Base-by-base conservation (phyloP, 2,888 invertebrate species). In the Drosophila vallismaia region DNA sequence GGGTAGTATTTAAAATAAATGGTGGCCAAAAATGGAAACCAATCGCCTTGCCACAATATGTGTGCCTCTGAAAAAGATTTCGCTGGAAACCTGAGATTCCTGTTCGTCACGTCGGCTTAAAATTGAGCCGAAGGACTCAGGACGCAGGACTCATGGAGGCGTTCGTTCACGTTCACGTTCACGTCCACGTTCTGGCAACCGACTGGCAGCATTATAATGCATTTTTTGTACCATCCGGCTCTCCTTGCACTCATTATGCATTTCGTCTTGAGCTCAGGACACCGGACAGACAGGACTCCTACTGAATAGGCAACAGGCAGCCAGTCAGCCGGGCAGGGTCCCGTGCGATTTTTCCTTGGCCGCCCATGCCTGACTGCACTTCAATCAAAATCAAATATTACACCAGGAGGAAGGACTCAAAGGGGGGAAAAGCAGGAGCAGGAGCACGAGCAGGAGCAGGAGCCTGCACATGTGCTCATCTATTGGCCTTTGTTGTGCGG, bases 311-410 rank as follows among this genome's bases (percentile, higher is more conserved):
- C 80, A 80, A 85, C 86, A 85, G 80, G 80, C 82, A 66, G 50
- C 8, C 10, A 10, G 10, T 10, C 33, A n/a, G 10, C 10, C 10
- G 19, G 58, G 24, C 10, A 38, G 44, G 50, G 46, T 52, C 46
- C 40, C 48, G 60, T 72, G 75, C 71, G 56, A 80, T 79, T 83
- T 83, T 79, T 77, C 42, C 64, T 67, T 62, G 71, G 58, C 80
- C 77, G 57, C 79, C 83, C 64, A 64, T 77, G 81, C 83, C 83
- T 75, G 73, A 73, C 77, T 81, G 80, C 86, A 86, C 83, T 81
- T 81, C 86, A 81, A 81, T 81, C 81, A 81, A 81, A 81, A 81
- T 81, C 81, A 81, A 81, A 81, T 83, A 86, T 81, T 81, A 79
- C 83, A 71, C 66, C 69, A 58, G 28, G 69, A 33, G 28, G 19